These are phyloP conservation scores for Xiphophorus birchmanni DNA, from an alignment of 2,797 vertebrate species.

Conservation along the genomic window DNA sequence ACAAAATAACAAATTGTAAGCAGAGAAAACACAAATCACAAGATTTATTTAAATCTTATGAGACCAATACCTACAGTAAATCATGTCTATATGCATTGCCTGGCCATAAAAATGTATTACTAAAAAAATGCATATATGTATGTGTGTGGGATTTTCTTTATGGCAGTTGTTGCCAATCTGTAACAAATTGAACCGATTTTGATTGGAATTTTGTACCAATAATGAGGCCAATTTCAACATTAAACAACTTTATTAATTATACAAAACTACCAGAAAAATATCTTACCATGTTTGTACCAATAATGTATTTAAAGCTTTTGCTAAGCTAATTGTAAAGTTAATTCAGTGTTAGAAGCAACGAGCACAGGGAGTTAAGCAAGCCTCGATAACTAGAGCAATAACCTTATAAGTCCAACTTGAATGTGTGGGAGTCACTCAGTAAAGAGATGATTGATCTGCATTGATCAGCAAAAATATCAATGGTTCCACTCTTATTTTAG, in stretches of 20 bases:
- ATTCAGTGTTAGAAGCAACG: constrained; percentile 7
- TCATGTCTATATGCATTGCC: too few relatives aligned
- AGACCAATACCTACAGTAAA: too few relatives aligned
- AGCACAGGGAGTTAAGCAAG: constrained; percentile 11
- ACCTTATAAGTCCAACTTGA: constrained; percentile 21
- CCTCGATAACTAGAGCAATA: constrained; percentile 18
- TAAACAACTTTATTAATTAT: background rate
- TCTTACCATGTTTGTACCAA: background rate
- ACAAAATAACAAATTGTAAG: too few relatives aligned
- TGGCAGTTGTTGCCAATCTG: too few relatives aligned
- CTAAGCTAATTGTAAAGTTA: background rate
- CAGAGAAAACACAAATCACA: too few relatives aligned
- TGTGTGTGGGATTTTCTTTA: too few relatives aligned
- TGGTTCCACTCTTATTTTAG: constrained; percentile 6
- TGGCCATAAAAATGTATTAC: too few relatives aligned
- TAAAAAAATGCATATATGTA: too few relatives aligned
- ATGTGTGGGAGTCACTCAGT: constrained; percentile 9
- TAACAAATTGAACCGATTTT: background rate
- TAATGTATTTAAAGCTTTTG: constrained; percentile 3
- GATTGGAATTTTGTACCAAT: background rate
- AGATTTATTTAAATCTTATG: too few relatives aligned
- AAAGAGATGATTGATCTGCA: constrained; percentile 8
- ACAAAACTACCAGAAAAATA: background rate
- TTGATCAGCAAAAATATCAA: constrained; percentile 22
- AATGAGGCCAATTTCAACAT: background rate